Conservation (phyloP, 1,140 invertebrate genomes). For the Drosophila parvula region DNA sequence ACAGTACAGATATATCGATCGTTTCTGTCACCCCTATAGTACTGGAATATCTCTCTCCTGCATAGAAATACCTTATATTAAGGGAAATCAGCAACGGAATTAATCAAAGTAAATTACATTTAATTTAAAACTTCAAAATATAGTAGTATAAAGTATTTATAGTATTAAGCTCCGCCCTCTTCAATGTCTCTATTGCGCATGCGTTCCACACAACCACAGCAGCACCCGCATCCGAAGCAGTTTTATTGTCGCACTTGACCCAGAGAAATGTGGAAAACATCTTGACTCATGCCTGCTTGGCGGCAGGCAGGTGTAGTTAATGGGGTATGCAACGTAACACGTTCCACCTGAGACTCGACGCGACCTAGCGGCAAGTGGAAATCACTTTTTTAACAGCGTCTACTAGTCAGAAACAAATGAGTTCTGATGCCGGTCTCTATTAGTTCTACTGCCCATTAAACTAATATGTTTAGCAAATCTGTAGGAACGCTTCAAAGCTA, state of each 20-base stretch:
- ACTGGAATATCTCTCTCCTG: neutral
- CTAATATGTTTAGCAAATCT: neutral
- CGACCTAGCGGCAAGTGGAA: conserved; percentile 6
- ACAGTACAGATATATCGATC: too few species aligned
- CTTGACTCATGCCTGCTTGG: conserved; percentile 49
- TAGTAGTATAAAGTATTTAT: too few species aligned
- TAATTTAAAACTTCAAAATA: neutral
- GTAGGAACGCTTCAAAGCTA: neutral
- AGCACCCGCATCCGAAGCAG: conserved; percentile 44
- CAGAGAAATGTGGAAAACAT: conserved; percentile 62
- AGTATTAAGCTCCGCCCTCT: neutral
- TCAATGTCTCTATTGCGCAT: neutral
- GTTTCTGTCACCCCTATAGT: too few species aligned
- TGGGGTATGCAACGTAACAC: conserved; percentile 29
- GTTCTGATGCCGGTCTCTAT: neutral
- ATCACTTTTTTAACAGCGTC: neutral
- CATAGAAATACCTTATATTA: neutral
- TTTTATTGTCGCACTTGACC: conserved; percentile 70
- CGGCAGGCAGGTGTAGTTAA: conserved; percentile 6
- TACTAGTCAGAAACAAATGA: conserved; percentile 20
- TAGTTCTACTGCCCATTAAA: conserved; percentile 7
- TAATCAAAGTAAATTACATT: neutral
- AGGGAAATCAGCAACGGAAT: too few species aligned
- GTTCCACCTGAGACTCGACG: conserved; percentile 23
- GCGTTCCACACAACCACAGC: conserved; percentile 18